Evolutionary conservation across 2,888 invertebrate genomes (phyloP), one percentile per base, ranked within the genome.

Genomic region (Athetis lepigone): DNA sequence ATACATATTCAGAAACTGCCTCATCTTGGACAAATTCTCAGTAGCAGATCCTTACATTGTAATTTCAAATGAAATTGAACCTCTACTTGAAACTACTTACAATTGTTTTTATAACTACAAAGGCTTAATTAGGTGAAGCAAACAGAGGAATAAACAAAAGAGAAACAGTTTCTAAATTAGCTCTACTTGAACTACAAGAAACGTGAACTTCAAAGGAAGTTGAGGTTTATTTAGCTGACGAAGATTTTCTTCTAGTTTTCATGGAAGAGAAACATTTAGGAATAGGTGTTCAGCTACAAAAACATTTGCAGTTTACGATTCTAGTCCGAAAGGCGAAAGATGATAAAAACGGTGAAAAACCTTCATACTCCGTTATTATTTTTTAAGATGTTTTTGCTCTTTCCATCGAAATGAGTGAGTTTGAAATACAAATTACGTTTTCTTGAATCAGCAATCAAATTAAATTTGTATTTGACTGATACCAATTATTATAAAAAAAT

Each of bases 261-360:
- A 66, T 11, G 9, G 11, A 21, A 54, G 80, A n/a, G n/a, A 76
- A 66, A 63, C 56, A 58, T 71, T 76, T 68, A 66, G 63, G 63
- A 58, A 71, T 79, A 82, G 76, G 77, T 80, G 79, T 75, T 80
- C 73, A 70, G 73, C 69, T 75, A 66, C 67, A 82, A 85, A 81
- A 77, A 81, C 80, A 77, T 83, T 83, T 70, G 58, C 77, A 84
- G 81, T 87, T 85, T 85, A 87, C 85, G 84, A 85, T 81, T 79
- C 61, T 70, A 79, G 75, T 79, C 77, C 75, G 80, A 83, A 82
- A 82, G 77, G 75, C 79, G 75, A 72, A 70, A 80, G 81, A 73
- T 84, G 80, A 85, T 88, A 86, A 88, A 86, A 86, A 81, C 67
- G 70, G 72, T 80, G 79, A 68, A 76, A 70, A n/a, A n/a, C 70